phyloP scores from a whole-genome alignment of 2,797 vertebrate genomes.

The Triplophysa yarkandensis region DNA sequence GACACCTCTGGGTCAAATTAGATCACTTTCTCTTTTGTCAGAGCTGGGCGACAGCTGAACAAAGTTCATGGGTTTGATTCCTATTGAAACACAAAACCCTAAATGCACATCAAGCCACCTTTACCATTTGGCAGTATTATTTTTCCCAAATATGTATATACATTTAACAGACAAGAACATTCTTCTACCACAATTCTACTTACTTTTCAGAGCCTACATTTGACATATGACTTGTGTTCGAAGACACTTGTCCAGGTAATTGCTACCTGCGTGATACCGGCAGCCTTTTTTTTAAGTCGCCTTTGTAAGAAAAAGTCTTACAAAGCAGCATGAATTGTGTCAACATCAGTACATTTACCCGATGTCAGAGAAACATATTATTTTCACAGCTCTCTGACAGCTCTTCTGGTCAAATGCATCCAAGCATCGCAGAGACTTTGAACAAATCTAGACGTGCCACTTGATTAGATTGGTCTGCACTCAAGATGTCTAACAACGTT shows the following conservation, averaged over 20 bases:
- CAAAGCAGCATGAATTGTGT: neutral
- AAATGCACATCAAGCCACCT: neutral
- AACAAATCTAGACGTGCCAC: conserved; percentile 15
- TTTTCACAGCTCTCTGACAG: conserved; percentile 13
- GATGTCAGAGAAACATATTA: conserved; percentile 10
- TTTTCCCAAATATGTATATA: too few species aligned
- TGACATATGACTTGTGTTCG: neutral
- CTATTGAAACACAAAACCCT: neutral
- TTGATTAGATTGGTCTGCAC: neutral
- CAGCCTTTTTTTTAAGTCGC: neutral
- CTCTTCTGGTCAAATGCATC: conserved; percentile 3
- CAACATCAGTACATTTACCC: conserved; percentile 16
- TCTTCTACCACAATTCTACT: neutral
- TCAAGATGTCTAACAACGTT: neutral
- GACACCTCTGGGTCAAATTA: conserved; percentile 34
- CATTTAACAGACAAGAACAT: neutral
- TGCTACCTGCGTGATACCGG: neutral
- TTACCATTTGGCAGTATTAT: too few species aligned
- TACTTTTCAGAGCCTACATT: neutral
- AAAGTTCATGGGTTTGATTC: neutral
- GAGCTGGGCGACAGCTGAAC: neutral
- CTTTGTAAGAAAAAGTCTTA: neutral
- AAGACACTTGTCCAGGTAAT: neutral
- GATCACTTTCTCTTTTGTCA: conserved; percentile 29
- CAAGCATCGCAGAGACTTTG: neutral